Conservation (phyloP, 2,113 vertebrate genomes). For the Strigops habroptila region DNA sequence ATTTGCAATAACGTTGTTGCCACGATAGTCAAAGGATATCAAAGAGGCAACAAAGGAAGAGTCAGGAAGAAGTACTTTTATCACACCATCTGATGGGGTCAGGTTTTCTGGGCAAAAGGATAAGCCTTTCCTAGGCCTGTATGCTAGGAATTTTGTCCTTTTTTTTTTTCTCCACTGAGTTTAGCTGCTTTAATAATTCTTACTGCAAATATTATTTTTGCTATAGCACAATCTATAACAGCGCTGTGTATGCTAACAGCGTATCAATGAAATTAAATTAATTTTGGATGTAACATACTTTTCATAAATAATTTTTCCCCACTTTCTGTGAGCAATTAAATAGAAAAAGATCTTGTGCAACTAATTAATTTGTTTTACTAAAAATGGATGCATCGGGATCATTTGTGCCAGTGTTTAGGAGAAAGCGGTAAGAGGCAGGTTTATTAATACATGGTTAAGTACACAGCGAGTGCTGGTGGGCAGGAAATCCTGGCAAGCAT, state of each 20-base stretch:
- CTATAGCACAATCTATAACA: background rate
- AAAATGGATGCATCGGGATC: background rate
- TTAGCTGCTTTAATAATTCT: background rate
- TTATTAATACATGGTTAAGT: background rate
- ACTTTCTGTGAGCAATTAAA: background rate
- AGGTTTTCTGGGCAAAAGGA: background rate
- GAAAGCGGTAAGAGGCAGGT: background rate
- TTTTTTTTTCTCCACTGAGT: background rate
- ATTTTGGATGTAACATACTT: background rate
- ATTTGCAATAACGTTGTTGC: background rate
- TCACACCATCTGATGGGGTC: background rate
- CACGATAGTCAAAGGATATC: background rate
- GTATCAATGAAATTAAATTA: background rate
- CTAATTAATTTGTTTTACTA: background rate
- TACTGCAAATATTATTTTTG: background rate
- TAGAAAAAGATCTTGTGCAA: background rate
- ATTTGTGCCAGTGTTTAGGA: background rate
- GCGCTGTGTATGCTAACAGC: background rate
- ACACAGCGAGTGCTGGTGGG: background rate
- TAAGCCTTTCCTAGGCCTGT: background rate
- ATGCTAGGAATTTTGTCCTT: background rate
- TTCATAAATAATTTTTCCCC: background rate
- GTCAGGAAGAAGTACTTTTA: background rate
- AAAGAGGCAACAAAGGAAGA: background rate
- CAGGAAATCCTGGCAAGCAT: background rate